These are phyloP conservation scores for Cettia cetti DNA, from an alignment of 2,113 vertebrate genomes.

Conservation along the genomic window DNA sequence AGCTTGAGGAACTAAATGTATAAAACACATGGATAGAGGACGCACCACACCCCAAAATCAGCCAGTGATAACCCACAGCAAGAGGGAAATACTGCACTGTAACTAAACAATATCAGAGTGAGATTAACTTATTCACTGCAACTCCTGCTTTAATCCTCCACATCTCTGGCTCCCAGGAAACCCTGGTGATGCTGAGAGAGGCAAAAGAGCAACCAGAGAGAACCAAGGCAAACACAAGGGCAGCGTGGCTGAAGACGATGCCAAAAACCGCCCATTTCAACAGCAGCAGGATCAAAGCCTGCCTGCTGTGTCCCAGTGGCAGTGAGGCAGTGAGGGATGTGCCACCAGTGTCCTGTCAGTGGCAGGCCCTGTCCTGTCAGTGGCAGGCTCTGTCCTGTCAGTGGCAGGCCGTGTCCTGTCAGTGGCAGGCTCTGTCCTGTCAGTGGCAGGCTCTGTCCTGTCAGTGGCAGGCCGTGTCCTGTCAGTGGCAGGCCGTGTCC, in stretches of 20 bases:
- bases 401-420: not conserved
- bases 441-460: too few relatives aligned
- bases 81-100: not conserved
- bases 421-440: not conserved
- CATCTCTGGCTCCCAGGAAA: constrained; percentile 10
- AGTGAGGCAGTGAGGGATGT: not conserved
- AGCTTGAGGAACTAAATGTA: not conserved
- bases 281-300: not conserved
- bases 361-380: not conserved
- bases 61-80: not conserved
- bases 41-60: not conserved
- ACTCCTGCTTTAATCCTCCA: not conserved
- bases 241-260: not conserved
- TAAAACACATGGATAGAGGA: not conserved
- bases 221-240: constrained; percentile 1
- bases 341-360: not conserved
- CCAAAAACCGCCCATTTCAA: not conserved
- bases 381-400: too few relatives aligned
- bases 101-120: fast-evolving
- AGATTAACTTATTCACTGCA: not conserved
- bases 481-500: not conserved
- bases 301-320: not conserved
- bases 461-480: not conserved
- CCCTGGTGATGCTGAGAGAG: not conserved
- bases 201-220: not conserved